A percentile compares a stretch with the other conserved stretches of the same genome.
phyloP scores from a whole-genome alignment of 2,888 invertebrate genomes.

The Stegophylla sp. region DNA sequence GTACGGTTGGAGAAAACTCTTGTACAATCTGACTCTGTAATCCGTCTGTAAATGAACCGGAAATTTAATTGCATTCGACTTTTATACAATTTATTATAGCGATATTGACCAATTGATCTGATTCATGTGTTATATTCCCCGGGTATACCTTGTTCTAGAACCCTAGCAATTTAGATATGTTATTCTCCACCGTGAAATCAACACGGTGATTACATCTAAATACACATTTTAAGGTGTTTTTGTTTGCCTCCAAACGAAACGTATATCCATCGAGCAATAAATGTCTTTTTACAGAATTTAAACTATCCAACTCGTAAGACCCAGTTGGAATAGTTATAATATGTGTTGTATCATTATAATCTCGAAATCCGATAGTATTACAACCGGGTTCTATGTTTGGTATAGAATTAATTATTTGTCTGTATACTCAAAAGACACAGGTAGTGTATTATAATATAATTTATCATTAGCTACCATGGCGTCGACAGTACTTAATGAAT shows the following conservation, averaged over 20 bases:
- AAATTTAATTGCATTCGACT: background rate
- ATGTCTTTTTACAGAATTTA: background rate
- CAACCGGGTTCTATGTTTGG: conserved; percentile 18
- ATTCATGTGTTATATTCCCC: background rate
- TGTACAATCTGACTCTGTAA: conserved; percentile 61
- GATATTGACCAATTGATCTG: conserved; percentile 16
- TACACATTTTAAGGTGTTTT: conserved; percentile 7
- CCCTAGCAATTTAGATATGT: background rate
- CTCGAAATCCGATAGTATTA: background rate
- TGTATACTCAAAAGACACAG: too few relatives aligned
- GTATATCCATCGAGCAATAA: too few relatives aligned
- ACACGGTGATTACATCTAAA: background rate
- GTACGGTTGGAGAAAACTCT: background rate
- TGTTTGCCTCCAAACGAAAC: background rate
- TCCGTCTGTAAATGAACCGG: conserved; percentile 62
- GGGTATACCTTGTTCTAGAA: background rate
- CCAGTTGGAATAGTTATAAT: background rate
- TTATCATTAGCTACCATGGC: background rate
- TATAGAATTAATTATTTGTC: conserved; percentile 8
- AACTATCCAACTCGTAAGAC: background rate
- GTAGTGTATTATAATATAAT: too few relatives aligned
- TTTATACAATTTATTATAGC: conserved; percentile 3
- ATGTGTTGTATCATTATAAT: background rate
- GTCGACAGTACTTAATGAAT: background rate
- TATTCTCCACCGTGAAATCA: background rate